These are phyloP conservation scores for Antrozous pallidus DNA, from an alignment of 2,797 vertebrate species.

Conservation along the genomic window DNA sequence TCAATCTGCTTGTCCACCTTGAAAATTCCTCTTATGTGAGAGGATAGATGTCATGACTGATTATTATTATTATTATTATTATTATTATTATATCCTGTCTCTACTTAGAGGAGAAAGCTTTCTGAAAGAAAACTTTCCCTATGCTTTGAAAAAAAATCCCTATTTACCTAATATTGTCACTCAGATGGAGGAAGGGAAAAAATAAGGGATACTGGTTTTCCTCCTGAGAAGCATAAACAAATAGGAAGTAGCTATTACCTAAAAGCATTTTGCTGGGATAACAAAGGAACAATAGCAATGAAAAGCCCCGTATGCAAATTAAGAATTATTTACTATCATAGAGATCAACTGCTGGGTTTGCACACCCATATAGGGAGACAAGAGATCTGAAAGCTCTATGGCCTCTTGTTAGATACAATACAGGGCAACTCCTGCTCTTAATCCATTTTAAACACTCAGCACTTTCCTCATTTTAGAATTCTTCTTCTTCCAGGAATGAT, in stretches of 20 bases:
- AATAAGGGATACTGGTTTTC: background rate
- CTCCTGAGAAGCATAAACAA: background rate
- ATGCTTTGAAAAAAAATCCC: background rate
- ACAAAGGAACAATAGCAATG: background rate
- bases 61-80: background rate
- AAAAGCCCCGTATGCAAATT: background rate
- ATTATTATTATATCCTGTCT: background rate
- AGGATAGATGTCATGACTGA: background rate
- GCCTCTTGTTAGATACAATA: background rate
- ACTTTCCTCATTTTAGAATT: background rate
- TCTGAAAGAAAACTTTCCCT: background rate
- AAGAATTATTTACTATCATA: background rate
- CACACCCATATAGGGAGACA: background rate
- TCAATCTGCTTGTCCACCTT: background rate
- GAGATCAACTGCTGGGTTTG: background rate
- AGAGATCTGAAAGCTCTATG: background rate
- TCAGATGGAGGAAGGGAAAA: background rate
- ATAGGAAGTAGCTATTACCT: background rate
- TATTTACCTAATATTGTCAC: background rate
- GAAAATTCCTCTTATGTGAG: background rate
- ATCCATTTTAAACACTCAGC: background rate
- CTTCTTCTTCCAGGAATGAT: background rate
- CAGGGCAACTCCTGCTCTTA: background rate
- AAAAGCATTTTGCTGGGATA: background rate
- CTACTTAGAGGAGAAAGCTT: background rate